phyloP scores from a whole-genome alignment of 2,797 vertebrate genomes.

The Lepidocolaptes lacrymiger region DNA sequence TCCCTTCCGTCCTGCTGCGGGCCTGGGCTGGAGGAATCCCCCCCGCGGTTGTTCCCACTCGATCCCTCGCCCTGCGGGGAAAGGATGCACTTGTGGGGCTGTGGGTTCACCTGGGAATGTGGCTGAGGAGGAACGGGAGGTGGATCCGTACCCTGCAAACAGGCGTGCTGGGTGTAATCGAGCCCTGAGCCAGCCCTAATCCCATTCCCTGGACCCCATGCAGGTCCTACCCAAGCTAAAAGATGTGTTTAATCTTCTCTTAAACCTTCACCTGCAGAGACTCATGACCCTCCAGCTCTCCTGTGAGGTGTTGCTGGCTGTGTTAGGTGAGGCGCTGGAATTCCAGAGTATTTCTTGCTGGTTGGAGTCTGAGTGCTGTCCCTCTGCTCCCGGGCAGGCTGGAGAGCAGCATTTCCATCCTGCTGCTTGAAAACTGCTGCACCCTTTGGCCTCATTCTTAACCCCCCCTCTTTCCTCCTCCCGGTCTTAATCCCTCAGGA shows the following conservation, averaged over 20 bases:
- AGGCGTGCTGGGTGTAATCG: background rate
- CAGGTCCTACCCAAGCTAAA: background rate
- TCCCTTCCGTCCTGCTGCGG: background rate
- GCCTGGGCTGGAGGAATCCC: background rate
- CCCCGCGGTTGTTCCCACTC: fast-evolving
- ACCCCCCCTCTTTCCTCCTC: too few relatives aligned
- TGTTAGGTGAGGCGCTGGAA: background rate
- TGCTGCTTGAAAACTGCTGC: background rate
- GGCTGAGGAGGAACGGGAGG: background rate
- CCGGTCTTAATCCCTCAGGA: background rate
- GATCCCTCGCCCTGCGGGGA: background rate
- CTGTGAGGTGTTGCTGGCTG: background rate
- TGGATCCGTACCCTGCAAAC: background rate
- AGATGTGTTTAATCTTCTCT: background rate
- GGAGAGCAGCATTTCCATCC: background rate
- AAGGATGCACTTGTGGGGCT: background rate
- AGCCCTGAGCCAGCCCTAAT: background rate
- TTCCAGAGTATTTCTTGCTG: background rate
- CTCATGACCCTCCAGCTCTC: fast-evolving
- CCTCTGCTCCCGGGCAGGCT: background rate
- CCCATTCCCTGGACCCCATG: background rate
- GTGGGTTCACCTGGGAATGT: background rate
- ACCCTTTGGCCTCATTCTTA: background rate
- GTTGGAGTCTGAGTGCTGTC: fast-evolving
- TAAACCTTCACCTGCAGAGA: background rate